phyloP scores from a whole-genome alignment of 1,140 invertebrate genomes.

The Penaeus vannamei region DNA sequence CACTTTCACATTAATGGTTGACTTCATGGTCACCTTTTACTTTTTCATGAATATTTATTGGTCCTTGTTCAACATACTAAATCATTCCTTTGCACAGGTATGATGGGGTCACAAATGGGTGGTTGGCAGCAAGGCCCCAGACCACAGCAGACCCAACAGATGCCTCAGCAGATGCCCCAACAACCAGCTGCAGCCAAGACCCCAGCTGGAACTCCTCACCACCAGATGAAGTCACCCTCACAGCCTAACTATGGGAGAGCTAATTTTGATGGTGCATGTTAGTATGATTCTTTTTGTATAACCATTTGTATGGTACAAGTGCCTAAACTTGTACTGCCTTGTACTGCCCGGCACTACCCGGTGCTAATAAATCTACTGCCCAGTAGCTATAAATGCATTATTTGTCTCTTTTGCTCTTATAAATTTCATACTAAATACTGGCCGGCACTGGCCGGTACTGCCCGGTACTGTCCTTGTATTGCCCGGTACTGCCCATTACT shows the following conservation, averaged over 20 bases:
- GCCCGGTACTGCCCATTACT: too few species aligned
- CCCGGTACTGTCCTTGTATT: too few species aligned
- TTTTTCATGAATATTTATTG: too few species aligned
- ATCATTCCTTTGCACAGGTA: neutral
- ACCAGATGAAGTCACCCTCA: slow-evolving; percentile 55
- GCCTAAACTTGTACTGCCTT: neutral
- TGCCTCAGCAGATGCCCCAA: slow-evolving; percentile 16
- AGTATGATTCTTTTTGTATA: neutral
- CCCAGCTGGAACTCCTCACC: slow-evolving; percentile 61
- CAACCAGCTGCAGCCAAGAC: slow-evolving; percentile 38
- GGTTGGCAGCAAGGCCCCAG: slow-evolving; percentile 17
- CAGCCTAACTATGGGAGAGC: slow-evolving; percentile 62
- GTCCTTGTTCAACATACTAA: neutral
- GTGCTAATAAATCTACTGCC: too few species aligned
- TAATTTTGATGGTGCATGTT: slow-evolving; percentile 58
- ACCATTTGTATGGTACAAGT: too few species aligned
- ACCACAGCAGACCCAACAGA: slow-evolving; percentile 29
- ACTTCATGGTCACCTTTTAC: too few species aligned
- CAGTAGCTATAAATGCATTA: too few species aligned
- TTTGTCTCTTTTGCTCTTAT: too few species aligned
- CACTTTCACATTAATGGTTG: neutral
- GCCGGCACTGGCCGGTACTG: too few species aligned
- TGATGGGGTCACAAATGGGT: slow-evolving; percentile 46
- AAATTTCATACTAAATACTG: too few species aligned
- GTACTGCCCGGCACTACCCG: neutral